phyloP scores from a whole-genome alignment of 2,888 invertebrate genomes.

The Atrina japonica region DNA sequence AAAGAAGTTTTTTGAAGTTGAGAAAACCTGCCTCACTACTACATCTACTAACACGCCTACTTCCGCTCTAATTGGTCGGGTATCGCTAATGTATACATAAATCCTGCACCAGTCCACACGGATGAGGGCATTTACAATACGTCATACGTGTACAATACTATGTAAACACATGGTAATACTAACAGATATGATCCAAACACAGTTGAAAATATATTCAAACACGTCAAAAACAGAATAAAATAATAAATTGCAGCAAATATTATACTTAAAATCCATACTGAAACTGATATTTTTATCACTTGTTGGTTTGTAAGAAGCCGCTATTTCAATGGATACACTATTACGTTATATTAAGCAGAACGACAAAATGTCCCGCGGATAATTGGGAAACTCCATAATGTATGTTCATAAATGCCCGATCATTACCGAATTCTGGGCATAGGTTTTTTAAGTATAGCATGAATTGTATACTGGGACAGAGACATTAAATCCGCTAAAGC shows the following conservation, averaged over 20 bases:
- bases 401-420: not conserved
- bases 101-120: too few relatives aligned
- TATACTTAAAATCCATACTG: slow-evolving; percentile 3
- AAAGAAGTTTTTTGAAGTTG: too few relatives aligned
- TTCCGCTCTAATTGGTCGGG: too few relatives aligned
- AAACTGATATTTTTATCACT: not conserved
- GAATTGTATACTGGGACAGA: slow-evolving; percentile 6
- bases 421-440: not conserved
- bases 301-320: not conserved
- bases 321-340: not conserved
- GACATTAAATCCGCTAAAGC: not conserved
- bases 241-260: slow-evolving; percentile 11
- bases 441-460: slow-evolving; percentile 1
- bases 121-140: too few relatives aligned
- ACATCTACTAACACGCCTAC: too few relatives aligned
- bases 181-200: slow-evolving; percentile 10
- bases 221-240: slow-evolving; percentile 2
- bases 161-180: slow-evolving; percentile 1
- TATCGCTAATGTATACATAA: too few relatives aligned
- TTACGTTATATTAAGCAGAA: slow-evolving; percentile 4
- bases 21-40: too few relatives aligned
- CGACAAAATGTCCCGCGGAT: slow-evolving; percentile 11
- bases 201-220: not conserved
- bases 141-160: too few relatives aligned
- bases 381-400: slow-evolving; percentile 2